These are phyloP conservation scores for Clarias fuscus DNA, from an alignment of 2,797 vertebrate genomes.

Conservation along the genomic window DNA sequence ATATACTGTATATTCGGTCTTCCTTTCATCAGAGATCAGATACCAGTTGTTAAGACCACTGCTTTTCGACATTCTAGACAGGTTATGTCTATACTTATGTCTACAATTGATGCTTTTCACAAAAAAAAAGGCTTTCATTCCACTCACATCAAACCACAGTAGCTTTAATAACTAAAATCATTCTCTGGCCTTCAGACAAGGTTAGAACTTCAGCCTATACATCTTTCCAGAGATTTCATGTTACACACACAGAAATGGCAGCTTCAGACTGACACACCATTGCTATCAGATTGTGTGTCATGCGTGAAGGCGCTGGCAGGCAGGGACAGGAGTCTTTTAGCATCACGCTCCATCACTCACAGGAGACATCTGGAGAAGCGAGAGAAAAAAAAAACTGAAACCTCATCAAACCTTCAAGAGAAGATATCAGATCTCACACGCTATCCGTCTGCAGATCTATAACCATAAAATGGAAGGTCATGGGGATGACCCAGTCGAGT, in stretches of 20 bases:
- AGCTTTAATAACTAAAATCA: background rate
- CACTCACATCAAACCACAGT: background rate
- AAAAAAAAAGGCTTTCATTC: background rate
- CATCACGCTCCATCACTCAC: conserved; percentile 24
- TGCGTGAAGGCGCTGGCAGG: conserved; percentile 1
- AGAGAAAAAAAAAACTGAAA: background rate
- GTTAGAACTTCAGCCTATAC: conserved; percentile 24
- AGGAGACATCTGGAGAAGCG: conserved; percentile 4
- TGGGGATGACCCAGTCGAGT: background rate
- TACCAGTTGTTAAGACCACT: background rate
- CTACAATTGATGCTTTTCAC: background rate
- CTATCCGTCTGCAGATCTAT: conserved; percentile 19
- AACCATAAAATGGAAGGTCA: conserved; percentile 24
- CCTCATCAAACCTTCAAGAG: conserved; percentile 4
- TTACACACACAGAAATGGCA: background rate
- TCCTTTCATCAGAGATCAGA: background rate
- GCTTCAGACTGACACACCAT: background rate
- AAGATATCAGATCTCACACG: conserved; percentile 2
- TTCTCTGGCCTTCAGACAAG: background rate
- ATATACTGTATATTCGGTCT: background rate
- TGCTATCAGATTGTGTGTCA: conserved; percentile 21
- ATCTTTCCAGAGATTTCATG: background rate
- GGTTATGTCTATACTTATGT: background rate
- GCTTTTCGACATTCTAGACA: background rate
- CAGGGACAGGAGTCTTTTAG: conserved; percentile 20